Conservation (phyloP, 2,888 invertebrate genomes). For the Hyposoter didymator region DNA sequence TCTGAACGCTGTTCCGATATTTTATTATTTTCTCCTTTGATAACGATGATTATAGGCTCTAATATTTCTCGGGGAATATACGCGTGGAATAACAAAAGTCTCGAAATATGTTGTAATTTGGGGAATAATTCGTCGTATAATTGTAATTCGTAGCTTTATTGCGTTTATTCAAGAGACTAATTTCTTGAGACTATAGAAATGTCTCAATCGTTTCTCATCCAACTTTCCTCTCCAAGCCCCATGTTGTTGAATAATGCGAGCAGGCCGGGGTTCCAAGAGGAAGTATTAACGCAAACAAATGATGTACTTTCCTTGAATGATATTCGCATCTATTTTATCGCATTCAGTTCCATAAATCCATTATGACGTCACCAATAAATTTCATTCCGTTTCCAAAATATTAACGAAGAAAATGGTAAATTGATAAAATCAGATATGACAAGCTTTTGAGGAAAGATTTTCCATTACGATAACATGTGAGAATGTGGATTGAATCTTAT, state of each 20-base stretch:
- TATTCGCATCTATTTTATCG: neutral
- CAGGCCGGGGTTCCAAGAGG: neutral
- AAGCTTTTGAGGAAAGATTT: neutral
- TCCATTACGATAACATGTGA: neutral
- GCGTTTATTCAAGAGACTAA: neutral
- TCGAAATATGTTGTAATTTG: neutral
- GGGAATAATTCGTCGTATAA: neutral
- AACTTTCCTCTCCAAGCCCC: neutral
- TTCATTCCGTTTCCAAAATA: neutral
- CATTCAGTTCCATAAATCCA: neutral
- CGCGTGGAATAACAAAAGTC: neutral
- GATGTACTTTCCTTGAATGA: neutral
- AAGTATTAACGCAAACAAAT: neutral
- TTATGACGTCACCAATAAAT: conserved; percentile 7
- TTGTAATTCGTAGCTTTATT: neutral
- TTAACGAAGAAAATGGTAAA: neutral
- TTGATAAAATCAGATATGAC: neutral
- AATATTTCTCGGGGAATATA: neutral
- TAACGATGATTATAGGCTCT: neutral
- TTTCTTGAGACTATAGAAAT: neutral
- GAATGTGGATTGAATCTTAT: neutral
- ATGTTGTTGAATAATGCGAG: neutral
- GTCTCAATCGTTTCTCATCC: neutral
- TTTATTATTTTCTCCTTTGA: neutral
- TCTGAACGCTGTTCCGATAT: neutral